Evolutionary conservation across 2,113 vertebrate genomes (phyloP).

Genomic region (Mixornis gularis): DNA sequence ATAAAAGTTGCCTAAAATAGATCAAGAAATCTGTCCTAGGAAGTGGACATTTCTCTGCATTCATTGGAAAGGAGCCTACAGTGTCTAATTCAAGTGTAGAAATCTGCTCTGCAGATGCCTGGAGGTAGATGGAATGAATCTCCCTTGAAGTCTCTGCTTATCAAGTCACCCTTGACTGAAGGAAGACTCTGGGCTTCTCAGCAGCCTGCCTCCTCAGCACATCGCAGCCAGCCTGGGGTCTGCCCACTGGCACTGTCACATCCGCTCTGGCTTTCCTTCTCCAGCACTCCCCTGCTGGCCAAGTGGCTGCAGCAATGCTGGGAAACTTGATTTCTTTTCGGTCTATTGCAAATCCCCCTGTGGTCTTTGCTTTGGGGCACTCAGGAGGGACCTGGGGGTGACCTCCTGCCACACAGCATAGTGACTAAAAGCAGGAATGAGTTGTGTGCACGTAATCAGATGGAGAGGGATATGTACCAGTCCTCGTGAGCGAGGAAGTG

Average conservation of each 20-base stretch:
- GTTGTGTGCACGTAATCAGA: fast-evolving
- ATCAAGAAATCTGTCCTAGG: background rate
- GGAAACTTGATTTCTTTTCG: fast-evolving
- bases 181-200: background rate
- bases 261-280: fast-evolving
- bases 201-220: background rate
- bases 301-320: background rate
- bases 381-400: background rate
- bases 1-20: background rate
- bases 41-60: background rate
- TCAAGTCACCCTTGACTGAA: background rate
- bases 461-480: background rate
- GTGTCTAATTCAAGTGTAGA: background rate
- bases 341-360: background rate
- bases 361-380: background rate
- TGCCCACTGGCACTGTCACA: background rate
- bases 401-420: background rate
- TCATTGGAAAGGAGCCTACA: background rate
- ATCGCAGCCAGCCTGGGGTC: background rate
- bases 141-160: background rate
- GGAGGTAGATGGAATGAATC: background rate
- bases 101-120: background rate
- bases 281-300: fast-evolving
- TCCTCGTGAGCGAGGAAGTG: background rate
- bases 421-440: background rate